Evolutionary conservation across 1,140 invertebrate species (phyloP).

Genomic region (Metaphire vulgaris): DNA sequence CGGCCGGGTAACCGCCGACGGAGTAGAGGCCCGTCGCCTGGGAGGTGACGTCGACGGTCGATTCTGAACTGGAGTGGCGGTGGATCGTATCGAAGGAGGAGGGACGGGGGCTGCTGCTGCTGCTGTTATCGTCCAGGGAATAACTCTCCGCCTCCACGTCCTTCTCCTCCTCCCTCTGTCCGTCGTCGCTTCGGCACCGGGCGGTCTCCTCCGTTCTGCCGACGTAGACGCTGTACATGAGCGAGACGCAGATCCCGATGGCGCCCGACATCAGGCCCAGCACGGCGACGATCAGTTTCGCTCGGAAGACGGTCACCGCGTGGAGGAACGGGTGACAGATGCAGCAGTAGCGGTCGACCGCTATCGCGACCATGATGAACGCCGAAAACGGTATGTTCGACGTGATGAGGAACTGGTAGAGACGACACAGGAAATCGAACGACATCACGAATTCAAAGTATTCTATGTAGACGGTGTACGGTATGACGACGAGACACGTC

Average conservation of each 20-base stretch:
- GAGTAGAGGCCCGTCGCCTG: too few species aligned
- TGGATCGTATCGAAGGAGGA: too few species aligned
- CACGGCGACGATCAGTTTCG: conserved; percentile 40
- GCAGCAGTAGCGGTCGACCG: conserved; percentile 48
- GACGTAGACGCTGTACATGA: conserved; percentile 39
- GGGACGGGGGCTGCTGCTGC: too few species aligned
- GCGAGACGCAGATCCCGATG: conserved; percentile 41
- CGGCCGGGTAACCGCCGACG: too few species aligned
- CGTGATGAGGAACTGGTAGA: conserved; percentile 47
- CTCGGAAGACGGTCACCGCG: conserved; percentile 39
- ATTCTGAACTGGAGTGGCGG: too few species aligned
- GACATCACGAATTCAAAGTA: conserved; percentile 32
- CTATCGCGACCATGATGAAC: conserved; percentile 49
- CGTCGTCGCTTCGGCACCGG: too few species aligned
- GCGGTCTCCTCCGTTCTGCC: too few species aligned
- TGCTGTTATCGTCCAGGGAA: too few species aligned
- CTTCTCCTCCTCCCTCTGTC: too few species aligned
- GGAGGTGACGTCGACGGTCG: too few species aligned
- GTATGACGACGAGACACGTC: conserved; percentile 47
- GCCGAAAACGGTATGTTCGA: conserved; percentile 46
- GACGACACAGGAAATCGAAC: conserved; percentile 42
- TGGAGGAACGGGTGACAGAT: conserved; percentile 48
- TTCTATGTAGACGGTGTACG: conserved; percentile 41
- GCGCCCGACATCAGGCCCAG: conserved; percentile 37
- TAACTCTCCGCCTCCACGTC: too few species aligned